Evolutionary conservation across 2,113 vertebrate species (phyloP), one percentile per base, ranked within the genome.

Genomic region (Agapornis roseicollis): DNA sequence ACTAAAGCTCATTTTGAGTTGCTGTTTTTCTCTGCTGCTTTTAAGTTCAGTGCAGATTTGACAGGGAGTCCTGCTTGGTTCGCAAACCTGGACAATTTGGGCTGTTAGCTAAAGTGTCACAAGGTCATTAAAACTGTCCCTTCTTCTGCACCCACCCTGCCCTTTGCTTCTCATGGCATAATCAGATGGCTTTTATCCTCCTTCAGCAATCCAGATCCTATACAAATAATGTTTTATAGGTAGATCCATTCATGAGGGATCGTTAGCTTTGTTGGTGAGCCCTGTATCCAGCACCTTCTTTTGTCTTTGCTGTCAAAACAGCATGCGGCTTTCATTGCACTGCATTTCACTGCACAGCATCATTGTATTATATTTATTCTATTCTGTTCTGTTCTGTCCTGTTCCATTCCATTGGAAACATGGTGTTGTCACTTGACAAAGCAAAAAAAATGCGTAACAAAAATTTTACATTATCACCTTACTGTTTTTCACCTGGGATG

Each of bases 1-100:
- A 17, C 47, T 80, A 83, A 88, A 93, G 63, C 33, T 86, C 76
- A 49, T 81, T 88, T 64, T n/a, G 60, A 90, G 29, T 24, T 88
- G 31, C 63, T 88, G 58, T 41, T 47, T 95, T 88, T 66, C 60
- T 63, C 90, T 78, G 33, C 42, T 35, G 33, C 27, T 73, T 65
- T 47, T 13, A 50, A 88, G 33, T 37, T 85, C 66, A 20, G 25
- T 10, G 31, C 14, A n/a, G 77, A 52, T 68, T 39, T 81, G 50
- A 31, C 39, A 80, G 58, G n/a, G 39, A 82, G 39, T 37, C 19
- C 13, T 76, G 49, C 44, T 68, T 5, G 1, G 10, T 2, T 63
- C 16, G 37, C 2, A 5, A 77, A 44, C 33, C 46, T 1, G 1
- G 46, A 58, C 37, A 47, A 8, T 9, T 35, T 6, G 4, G 41